Evolutionary conservation across 2,113 vertebrate genomes (phyloP).

Genomic region (Sciurus niger): DNA sequence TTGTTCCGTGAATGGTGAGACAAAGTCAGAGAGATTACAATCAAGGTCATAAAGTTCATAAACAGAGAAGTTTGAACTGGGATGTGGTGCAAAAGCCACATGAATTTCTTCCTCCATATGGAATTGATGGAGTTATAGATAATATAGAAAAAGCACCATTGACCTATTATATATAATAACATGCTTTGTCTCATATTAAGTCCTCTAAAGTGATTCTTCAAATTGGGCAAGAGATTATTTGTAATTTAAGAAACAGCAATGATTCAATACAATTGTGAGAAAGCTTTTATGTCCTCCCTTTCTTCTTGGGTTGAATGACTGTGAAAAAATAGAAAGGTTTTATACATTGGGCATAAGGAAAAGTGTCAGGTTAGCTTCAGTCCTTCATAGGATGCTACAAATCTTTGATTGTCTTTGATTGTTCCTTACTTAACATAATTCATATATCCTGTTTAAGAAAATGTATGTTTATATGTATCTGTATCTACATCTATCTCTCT

Average conservation of each 20-base stretch:
- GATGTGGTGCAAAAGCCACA: background rate
- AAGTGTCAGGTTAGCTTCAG: background rate
- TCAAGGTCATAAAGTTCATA: background rate
- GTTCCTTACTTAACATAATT: constrained; percentile 24
- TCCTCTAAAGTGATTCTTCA: background rate
- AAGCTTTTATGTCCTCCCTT: background rate
- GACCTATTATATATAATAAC: background rate
- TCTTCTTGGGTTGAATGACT: background rate
- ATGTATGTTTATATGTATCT: background rate
- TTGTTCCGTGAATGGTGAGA: background rate
- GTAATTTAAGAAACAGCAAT: background rate
- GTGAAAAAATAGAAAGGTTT: background rate
- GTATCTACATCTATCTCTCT: no score
- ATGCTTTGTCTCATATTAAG: background rate
- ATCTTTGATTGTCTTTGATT: background rate
- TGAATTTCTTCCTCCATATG: background rate
- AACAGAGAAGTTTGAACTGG: background rate
- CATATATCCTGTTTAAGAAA: background rate
- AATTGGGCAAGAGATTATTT: background rate
- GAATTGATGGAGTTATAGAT: background rate
- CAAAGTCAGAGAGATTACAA: background rate
- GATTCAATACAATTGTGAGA: background rate
- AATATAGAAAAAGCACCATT: no score
- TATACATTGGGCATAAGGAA: background rate
- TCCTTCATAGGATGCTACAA: background rate